Conservation (phyloP, 2,113 vertebrate species). For the Calidris pugnax region DNA sequence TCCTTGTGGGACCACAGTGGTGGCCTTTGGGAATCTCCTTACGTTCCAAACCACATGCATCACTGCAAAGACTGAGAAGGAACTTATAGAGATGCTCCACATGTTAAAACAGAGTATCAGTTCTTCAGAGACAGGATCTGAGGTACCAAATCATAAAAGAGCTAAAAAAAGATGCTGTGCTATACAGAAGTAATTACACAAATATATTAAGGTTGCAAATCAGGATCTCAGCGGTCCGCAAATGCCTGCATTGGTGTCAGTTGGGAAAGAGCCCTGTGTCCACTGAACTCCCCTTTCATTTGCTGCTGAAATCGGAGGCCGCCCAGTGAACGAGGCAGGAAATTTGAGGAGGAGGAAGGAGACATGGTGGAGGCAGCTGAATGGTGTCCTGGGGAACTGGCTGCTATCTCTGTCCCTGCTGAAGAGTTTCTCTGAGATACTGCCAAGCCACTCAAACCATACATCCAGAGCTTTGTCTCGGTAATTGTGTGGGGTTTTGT, state of each 20-base stretch:
- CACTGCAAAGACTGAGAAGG: not conserved
- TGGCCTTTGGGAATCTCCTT: not conserved
- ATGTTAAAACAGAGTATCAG: not conserved
- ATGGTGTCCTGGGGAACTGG: slow-evolving; percentile 52
- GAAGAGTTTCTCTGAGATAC: slow-evolving; percentile 31
- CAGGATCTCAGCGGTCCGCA: not conserved
- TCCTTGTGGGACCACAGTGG: not conserved
- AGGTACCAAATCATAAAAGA: not conserved
- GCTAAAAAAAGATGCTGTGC: not conserved
- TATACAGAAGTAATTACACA: not conserved
- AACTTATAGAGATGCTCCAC: not conserved
- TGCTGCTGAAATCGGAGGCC: slow-evolving; percentile 14
- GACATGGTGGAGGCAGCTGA: slow-evolving; percentile 41
- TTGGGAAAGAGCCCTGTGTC: not conserved
- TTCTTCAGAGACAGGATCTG: not conserved
- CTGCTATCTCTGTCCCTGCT: slow-evolving; percentile 6
- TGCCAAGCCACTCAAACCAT: slow-evolving; percentile 49
- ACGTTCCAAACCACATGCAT: rapidly evolving
- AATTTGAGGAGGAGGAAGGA: slow-evolving; percentile 30
- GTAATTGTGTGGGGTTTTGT: slow-evolving; percentile 1
- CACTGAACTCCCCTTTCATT: not conserved
- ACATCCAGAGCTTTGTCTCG: not conserved
- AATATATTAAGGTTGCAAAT: not conserved
- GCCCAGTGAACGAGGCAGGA: slow-evolving; percentile 3
- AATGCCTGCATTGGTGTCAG: not conserved